Evolutionary conservation across 2,888 invertebrate genomes (phyloP).

Genomic region (Mayetiola destructor): DNA sequence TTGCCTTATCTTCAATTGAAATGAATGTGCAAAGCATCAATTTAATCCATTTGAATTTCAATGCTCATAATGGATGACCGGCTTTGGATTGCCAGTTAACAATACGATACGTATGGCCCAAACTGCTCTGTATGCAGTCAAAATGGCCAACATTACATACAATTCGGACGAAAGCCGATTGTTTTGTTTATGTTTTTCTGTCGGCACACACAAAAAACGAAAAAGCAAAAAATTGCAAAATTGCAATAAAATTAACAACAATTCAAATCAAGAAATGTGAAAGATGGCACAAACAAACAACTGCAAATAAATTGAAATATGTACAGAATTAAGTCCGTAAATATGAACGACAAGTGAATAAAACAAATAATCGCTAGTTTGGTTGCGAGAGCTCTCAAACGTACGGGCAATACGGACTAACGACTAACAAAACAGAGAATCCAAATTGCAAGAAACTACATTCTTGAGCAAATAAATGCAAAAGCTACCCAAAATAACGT

Average conservation of each 20-base stretch:
- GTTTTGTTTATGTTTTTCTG: neutral
- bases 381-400: too few relatives aligned
- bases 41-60: too few relatives aligned
- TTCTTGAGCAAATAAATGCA: neutral
- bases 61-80: neutral
- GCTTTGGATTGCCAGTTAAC: neutral
- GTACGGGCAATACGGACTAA: too few relatives aligned
- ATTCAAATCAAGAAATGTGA: conserved; percentile 7
- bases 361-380: neutral
- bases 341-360: conserved; percentile 10
- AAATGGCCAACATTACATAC: too few relatives aligned
- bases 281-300: too few relatives aligned
- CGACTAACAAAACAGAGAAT: too few relatives aligned
- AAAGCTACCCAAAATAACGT: conserved; percentile 1
- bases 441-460: too few relatives aligned
- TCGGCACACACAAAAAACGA: neutral
- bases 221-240: neutral
- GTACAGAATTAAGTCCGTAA: conserved; percentile 10
- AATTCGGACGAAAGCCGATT: too few relatives aligned
- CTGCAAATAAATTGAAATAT: conserved; percentile 7
- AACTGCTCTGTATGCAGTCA: neutral
- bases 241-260: conserved; percentile 8
- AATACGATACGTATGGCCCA: neutral
- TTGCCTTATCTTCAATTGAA: too few relatives aligned
- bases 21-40: too few relatives aligned